Evolutionary conservation across 2,113 vertebrate species (phyloP).

Genomic region (Triplophysa tibetana): DNA sequence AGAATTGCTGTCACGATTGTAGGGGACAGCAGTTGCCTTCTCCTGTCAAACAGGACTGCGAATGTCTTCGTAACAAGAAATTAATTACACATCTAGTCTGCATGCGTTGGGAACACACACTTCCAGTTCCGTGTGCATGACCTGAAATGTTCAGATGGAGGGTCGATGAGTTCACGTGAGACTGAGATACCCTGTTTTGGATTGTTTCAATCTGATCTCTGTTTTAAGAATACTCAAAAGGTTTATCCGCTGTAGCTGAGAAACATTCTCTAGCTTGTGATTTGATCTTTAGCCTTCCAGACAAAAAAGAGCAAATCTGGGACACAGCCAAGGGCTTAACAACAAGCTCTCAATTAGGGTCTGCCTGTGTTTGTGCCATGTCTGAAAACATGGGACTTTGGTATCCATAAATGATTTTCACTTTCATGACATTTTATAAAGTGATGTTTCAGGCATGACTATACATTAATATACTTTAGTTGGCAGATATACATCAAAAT

Average conservation of each 20-base stretch:
- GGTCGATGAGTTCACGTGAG: slow-evolving; percentile 1
- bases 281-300: not conserved
- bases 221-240: not conserved
- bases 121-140: not conserved
- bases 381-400: not conserved
- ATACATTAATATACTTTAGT: too few relatives aligned
- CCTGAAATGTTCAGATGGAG: not conserved
- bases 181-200: not conserved
- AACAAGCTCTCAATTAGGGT: slow-evolving; percentile 4
- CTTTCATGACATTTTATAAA: not conserved
- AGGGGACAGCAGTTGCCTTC: not conserved
- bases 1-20: not conserved
- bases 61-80: not conserved
- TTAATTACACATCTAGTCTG: slow-evolving; percentile 11
- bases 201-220: not conserved
- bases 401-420: not conserved
- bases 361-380: slow-evolving; percentile 1
- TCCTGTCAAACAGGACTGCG: not conserved
- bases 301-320: slow-evolving; percentile 14
- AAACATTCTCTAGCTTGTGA: not conserved
- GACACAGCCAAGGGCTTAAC: slow-evolving; percentile 20
- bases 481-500: too few relatives aligned
- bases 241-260: slow-evolving; percentile 1
- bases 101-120: not conserved
- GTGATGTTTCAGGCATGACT: not conserved